These are phyloP conservation scores for Cettia cetti DNA, from an alignment of 2,113 vertebrate species.

Conservation along the genomic window DNA sequence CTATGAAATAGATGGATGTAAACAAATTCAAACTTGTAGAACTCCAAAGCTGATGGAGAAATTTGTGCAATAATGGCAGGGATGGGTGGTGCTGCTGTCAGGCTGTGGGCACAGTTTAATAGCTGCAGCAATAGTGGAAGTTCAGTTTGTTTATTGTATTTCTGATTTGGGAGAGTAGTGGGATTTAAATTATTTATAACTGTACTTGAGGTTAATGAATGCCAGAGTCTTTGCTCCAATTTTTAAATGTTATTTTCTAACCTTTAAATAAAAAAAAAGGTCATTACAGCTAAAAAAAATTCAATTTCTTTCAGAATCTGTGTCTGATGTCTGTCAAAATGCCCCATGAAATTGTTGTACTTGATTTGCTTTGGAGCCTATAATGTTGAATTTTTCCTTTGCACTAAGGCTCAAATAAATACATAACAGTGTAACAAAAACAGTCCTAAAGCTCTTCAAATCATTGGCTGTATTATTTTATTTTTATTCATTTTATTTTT, in stretches of 20 bases:
- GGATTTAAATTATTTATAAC: background rate
- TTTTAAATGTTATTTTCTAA: background rate
- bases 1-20: background rate
- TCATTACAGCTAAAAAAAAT: background rate
- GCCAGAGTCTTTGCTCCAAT: background rate
- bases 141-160: background rate
- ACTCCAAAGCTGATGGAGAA: background rate
- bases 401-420: constrained; percentile 38
- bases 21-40: background rate
- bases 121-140: background rate
- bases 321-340: background rate
- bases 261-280: background rate
- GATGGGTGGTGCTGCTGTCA: background rate
- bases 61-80: accelerated
- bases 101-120: background rate
- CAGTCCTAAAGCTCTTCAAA: background rate
- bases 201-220: background rate
- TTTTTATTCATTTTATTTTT: background rate
- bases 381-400: background rate
- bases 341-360: background rate
- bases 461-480: background rate
- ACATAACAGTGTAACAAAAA: background rate
- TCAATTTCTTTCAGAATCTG: background rate
- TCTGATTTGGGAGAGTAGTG: background rate
- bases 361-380: constrained; percentile 4